Evolutionary conservation across 2,888 invertebrate species (phyloP).

Genomic region (Morinoia aosen): DNA sequence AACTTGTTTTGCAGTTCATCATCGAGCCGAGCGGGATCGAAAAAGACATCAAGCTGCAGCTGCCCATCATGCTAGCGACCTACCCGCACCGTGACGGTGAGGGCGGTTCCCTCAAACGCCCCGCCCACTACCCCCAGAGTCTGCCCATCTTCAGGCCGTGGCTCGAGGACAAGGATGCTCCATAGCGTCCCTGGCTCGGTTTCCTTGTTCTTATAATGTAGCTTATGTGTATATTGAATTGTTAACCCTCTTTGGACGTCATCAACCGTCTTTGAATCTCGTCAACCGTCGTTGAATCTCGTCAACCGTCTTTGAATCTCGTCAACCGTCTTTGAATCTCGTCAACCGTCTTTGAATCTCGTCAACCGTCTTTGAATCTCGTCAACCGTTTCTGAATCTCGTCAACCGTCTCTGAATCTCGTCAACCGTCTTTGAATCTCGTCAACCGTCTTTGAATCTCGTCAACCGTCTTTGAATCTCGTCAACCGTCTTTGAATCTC

Average conservation of each 20-base stretch:
- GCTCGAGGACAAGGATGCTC: conserved; percentile 66
- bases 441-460: too few relatives aligned
- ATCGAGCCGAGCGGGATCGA: conserved; percentile 92
- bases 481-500: too few relatives aligned
- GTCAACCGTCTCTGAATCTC: too few relatives aligned
- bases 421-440: too few relatives aligned
- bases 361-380: too few relatives aligned
- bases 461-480: too few relatives aligned
- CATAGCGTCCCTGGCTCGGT: background rate
- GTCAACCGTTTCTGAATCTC: too few relatives aligned
- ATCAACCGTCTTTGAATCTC: background rate
- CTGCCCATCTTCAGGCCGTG: conserved; percentile 88
- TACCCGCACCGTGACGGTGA: conserved; percentile 82
- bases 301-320: background rate
- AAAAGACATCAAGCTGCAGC: conserved; percentile 90
- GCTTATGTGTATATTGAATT: background rate
- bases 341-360: background rate
- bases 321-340: background rate
- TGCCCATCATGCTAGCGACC: conserved; percentile 92
- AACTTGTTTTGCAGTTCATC: conserved; percentile 79
- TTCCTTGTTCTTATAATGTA: background rate
- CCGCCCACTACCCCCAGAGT: conserved; percentile 93
- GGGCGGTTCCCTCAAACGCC: conserved; percentile 76
- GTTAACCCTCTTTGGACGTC: background rate
- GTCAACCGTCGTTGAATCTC: background rate